Base-by-base conservation (phyloP, 2,797 vertebrate species). In the Coregonus ussuriensis region DNA sequence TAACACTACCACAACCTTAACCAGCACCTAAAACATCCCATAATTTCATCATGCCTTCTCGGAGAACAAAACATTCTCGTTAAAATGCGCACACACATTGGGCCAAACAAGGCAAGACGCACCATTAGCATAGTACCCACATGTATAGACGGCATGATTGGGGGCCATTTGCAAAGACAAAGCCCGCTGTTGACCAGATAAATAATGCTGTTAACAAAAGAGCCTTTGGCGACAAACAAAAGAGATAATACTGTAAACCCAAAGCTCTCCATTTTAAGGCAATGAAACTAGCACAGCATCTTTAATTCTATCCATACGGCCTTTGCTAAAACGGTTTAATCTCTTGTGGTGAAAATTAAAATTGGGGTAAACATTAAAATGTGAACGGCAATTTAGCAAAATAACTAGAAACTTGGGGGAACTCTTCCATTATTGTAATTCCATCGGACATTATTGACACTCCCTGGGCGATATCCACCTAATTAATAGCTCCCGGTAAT, bases 161-260 rank as follows among this genome's bases (percentile, higher is more conserved):
- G 95, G 95, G 95, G 94, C 93, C 96, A 96, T 97, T 96, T 95
- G 95, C 94, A 92, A 95, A 96, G 93, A 98, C 97, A 99, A 98
- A 98, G 96, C 91, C 93, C 92, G 94, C 96, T 95, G 93, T 95
- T 94, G 96, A 96, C 93, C 95, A 88, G 93, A 95, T 97, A 97
- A 98, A 96, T 96, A 95, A 95, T 94, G 94, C 93, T 89, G 96
- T 96, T 96, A 95, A 97, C 96, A 98, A 97, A 97, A 92, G 90
- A 94, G 86, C 91, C 92, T 91, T 92, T 87, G 83, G 94, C 81
- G 89, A 92, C 93, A 94, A 94, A 97, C 59, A 95, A 97, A 96
- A 95, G 94, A 91, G 91, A 90, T 93, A 93, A 94, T 92, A 88
- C 94, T 92, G 94, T 91, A 94, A 95, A 95, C 93, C 92, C 94